phyloP scores from a whole-genome alignment of 2,113 vertebrate species.

The Electrona antarctica region DNA sequence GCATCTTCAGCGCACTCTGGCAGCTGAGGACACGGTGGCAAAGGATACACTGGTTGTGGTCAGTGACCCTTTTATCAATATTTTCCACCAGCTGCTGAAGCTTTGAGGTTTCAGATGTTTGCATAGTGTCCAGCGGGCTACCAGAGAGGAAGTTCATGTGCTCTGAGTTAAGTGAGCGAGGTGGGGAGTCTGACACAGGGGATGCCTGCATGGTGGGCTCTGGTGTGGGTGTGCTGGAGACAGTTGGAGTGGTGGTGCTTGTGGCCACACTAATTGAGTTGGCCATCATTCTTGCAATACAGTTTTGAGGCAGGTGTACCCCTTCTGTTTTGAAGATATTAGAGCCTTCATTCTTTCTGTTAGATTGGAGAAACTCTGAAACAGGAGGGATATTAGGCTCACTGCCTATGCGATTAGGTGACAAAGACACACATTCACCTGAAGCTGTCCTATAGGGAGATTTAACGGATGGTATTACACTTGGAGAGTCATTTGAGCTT shows the following conservation, averaged over 20 bases:
- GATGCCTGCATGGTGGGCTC: slow-evolving; percentile 74
- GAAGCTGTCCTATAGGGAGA: slow-evolving; percentile 87
- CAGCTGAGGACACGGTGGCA: slow-evolving; percentile 97
- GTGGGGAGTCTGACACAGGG: slow-evolving; percentile 78
- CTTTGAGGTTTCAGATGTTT: slow-evolving; percentile 97
- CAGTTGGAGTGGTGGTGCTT: slow-evolving; percentile 34
- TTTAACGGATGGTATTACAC: slow-evolving; percentile 84
- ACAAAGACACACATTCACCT: slow-evolving; percentile 88
- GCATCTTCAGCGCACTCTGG: slow-evolving; percentile 98
- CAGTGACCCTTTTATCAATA: slow-evolving; percentile 95
- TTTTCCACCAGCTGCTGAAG: slow-evolving; percentile 97
- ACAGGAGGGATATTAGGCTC: slow-evolving; percentile 74
- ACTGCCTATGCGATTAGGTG: slow-evolving; percentile 82
- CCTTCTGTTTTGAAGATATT: slow-evolving; percentile 81
- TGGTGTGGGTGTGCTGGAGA: slow-evolving; percentile 40
- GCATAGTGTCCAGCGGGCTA: slow-evolving; percentile 89
- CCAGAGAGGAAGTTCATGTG: slow-evolving; percentile 85
- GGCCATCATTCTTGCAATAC: slow-evolving; percentile 64
- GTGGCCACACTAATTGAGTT: slow-evolving; percentile 42
- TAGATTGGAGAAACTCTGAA: slow-evolving; percentile 78
- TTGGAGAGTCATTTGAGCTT: slow-evolving; percentile 85
- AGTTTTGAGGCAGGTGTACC: slow-evolving; percentile 75
- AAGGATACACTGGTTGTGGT: slow-evolving; percentile 94
- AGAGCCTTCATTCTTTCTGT: slow-evolving; percentile 61
- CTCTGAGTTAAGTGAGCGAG: slow-evolving; percentile 79